These are phyloP conservation scores for Thunnus maccoyii DNA, from an alignment of 2,113 vertebrate genomes.

Conservation along the genomic window DNA sequence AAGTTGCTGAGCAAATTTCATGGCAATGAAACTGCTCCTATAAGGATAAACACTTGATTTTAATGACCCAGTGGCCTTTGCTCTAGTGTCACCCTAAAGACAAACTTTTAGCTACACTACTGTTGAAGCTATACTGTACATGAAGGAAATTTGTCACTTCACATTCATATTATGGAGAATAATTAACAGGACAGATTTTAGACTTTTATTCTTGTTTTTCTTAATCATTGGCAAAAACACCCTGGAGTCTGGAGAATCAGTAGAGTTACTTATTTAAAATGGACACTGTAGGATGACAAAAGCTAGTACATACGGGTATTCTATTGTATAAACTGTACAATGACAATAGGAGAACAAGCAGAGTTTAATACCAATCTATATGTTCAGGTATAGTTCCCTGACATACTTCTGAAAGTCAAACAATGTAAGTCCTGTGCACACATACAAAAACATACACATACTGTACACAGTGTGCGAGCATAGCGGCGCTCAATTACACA, in stretches of 20 bases:
- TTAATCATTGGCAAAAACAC: neutral
- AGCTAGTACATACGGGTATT: no score
- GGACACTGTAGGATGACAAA: no score
- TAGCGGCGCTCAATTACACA: neutral
- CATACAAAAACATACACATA: neutral
- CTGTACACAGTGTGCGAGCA: no score
- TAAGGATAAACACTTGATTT: neutral
- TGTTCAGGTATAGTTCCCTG: neutral
- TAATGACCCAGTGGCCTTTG: neutral
- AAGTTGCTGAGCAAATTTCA: neutral
- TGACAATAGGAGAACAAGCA: no score
- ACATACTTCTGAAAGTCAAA: neutral
- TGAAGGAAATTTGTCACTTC: neutral
- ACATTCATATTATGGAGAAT: neutral
- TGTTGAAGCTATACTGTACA: neutral
- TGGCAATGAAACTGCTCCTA: neutral
- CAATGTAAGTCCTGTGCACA: no score
- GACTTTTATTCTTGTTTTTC: neutral
- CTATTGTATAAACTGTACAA: neutral
- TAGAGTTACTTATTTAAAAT: neutral
- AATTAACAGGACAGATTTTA: neutral
- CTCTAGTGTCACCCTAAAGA: neutral
- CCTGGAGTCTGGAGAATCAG: no score
- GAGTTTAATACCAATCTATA: neutral
- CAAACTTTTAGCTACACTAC: neutral